Percentiles rank a stretch among this genome's conserved stretches.
phyloP scores from a whole-genome alignment of 2,797 vertebrate species.

The Myiotriccus ornatus region DNA sequence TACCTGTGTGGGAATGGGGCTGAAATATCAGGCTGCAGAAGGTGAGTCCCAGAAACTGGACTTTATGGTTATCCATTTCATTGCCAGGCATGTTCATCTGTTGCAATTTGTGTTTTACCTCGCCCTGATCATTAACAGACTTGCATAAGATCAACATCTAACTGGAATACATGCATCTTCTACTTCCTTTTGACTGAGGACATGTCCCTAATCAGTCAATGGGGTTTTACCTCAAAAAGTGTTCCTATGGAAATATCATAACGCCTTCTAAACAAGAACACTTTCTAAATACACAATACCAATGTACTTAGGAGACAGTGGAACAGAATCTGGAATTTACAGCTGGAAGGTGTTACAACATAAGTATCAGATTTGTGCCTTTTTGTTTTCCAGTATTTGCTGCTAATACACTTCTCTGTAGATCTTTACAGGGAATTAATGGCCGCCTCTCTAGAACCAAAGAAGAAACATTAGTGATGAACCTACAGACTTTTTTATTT shows the following conservation, averaged over 20 bases:
- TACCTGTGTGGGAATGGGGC: background rate
- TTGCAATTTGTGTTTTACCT: background rate
- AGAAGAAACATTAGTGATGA: background rate
- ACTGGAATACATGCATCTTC: background rate
- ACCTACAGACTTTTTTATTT: background rate
- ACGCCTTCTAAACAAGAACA: background rate
- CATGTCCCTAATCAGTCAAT: background rate
- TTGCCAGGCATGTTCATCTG: background rate
- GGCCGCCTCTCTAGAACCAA: background rate
- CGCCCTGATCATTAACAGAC: background rate
- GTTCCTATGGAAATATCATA: background rate
- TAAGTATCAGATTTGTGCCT: background rate
- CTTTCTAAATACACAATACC: background rate
- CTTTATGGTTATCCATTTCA: background rate
- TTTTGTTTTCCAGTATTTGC: background rate
- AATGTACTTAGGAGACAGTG: background rate
- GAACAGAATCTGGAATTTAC: background rate
- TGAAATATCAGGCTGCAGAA: background rate
- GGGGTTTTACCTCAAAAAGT: background rate
- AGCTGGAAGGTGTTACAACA: background rate
- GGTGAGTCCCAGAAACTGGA: background rate
- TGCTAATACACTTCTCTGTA: background rate
- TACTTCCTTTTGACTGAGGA: background rate
- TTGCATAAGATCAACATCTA: background rate
- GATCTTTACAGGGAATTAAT: background rate